These are phyloP conservation scores for Staurois parvus DNA, from an alignment of 2,797 vertebrate genomes.

Conservation along the genomic window DNA sequence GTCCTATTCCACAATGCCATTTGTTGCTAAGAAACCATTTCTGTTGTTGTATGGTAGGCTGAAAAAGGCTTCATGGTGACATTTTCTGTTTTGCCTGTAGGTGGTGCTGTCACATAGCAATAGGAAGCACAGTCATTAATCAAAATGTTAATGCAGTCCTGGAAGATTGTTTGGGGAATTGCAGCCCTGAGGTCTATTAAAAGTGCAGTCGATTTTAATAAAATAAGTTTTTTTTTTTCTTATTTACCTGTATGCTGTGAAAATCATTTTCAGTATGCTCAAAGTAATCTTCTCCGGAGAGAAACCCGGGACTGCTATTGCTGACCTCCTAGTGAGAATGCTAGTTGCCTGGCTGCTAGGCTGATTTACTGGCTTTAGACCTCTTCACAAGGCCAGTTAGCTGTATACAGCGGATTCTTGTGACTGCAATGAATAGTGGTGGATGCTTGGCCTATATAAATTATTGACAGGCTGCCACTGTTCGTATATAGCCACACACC, in stretches of 20 bases:
- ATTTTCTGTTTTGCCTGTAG: conserved; percentile 4
- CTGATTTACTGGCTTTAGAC: too few species aligned
- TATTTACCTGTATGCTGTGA: background rate
- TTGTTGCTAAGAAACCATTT: conserved; percentile 49
- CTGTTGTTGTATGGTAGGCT: conserved; percentile 37
- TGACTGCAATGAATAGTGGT: too few species aligned
- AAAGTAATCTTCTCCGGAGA: background rate
- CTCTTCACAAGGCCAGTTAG: too few species aligned
- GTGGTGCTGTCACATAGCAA: conserved; percentile 41
- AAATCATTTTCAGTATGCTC: background rate
- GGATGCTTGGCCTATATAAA: too few species aligned
- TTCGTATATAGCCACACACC: too few species aligned
- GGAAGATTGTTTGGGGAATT: conserved; percentile 23
- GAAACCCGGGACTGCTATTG: background rate
- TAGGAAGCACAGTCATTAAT: background rate
- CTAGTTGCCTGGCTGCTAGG: background rate
- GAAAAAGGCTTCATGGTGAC: background rate
- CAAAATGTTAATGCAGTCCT: background rate
- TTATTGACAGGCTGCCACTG: too few species aligned
- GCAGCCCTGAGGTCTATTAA: conserved; percentile 22
- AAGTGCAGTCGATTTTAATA: conserved; percentile 20
- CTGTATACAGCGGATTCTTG: too few species aligned
- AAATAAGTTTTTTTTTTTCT: conserved; percentile 2
- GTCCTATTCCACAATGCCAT: background rate
- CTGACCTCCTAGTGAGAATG: background rate